Evolutionary conservation across 1,140 invertebrate species (phyloP), one percentile per base, ranked within the genome.

Genomic region (Tetragonula clypearis): DNA sequence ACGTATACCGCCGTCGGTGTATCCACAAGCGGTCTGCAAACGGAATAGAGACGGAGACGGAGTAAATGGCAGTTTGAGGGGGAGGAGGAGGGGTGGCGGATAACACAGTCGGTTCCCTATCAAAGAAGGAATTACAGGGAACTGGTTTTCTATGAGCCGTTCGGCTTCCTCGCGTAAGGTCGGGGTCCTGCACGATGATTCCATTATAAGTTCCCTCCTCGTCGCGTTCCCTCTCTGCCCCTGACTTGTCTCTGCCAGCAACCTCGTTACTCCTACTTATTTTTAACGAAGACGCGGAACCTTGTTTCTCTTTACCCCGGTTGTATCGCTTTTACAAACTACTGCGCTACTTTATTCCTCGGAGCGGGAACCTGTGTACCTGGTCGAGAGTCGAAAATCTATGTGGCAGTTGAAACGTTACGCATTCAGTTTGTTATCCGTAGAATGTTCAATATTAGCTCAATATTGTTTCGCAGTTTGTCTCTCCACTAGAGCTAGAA

Each of bases 51-150:
- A 21, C 65, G 26, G 55, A 53, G 58, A 71, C 2, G 49, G 30
- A 2, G 77, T 79, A 30, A 76, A 79, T 68, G 41, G 65, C 30
- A 49, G 41, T 49, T 49, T 8, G 41, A 35, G 30, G 30, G 30
- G 30, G 30, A 30, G 30, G 1, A 30, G 30, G 30, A 49, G 55
- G 12, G 65, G 15, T n/a, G 53, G 56, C n/a, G 65, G 60, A 80
- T 41, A 69, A 60, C 86, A 85, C 62, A 84, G 78, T 79, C 69
- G 87, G 65, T 82, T 82, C 56, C 65, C 74, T 66, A 68, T 90
- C 88, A 87, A 90, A 89, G 82, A 77, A 87, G 65, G 88, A 87
- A 90, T 90, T 89, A 89, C 78, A n/a, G 82, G 82, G 76, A 90
- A 90, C 88, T 90, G 89, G 88, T 90, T 90, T 90, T 89, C 88